A percentile compares a stretch with the other conserved stretches of the same genome.
These are phyloP conservation scores for Ciconia stormi DNA, from an alignment of 2,113 vertebrate species.

Conservation along the genomic window DNA sequence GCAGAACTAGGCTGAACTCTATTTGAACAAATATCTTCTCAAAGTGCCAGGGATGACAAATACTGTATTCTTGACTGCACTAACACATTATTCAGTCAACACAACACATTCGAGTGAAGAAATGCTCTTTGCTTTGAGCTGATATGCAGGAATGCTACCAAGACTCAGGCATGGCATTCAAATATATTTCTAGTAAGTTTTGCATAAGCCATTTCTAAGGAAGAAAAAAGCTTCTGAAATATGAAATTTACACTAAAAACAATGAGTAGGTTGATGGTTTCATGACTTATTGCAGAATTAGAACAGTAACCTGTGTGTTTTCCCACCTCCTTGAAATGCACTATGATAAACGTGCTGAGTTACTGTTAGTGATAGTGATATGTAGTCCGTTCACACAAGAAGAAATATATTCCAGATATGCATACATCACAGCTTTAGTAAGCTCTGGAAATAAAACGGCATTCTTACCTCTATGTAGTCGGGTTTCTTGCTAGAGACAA, in stretches of 20 bases:
- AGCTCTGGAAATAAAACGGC: constrained; percentile 26
- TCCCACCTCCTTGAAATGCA: constrained; percentile 8
- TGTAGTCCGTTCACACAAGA: background rate
- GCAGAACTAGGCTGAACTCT: background rate
- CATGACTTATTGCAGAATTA: constrained; percentile 3
- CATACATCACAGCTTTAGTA: constrained; percentile 33
- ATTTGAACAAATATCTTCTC: constrained; percentile 33
- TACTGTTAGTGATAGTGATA: constrained; percentile 44
- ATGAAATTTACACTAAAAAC: constrained; percentile 14
- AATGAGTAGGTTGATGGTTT: background rate
- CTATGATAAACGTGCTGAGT: background rate
- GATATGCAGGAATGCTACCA: constrained; percentile 18
- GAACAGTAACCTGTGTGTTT: background rate
- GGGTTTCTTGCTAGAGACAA: constrained; percentile 23
- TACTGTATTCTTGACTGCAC: constrained; percentile 36
- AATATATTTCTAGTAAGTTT: constrained; percentile 14
- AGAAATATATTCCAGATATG: constrained; percentile 27
- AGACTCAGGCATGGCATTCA: background rate
- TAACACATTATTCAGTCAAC: constrained; percentile 59
- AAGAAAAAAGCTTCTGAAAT: background rate
- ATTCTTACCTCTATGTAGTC: background rate
- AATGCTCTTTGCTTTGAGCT: constrained; percentile 46
- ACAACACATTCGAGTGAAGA: constrained; percentile 15
- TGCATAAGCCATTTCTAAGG: constrained; percentile 10
- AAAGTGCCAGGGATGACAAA: constrained; percentile 21